Evolutionary conservation across 2,797 vertebrate species (phyloP).

Genomic region (Malacoraja senta): DNA sequence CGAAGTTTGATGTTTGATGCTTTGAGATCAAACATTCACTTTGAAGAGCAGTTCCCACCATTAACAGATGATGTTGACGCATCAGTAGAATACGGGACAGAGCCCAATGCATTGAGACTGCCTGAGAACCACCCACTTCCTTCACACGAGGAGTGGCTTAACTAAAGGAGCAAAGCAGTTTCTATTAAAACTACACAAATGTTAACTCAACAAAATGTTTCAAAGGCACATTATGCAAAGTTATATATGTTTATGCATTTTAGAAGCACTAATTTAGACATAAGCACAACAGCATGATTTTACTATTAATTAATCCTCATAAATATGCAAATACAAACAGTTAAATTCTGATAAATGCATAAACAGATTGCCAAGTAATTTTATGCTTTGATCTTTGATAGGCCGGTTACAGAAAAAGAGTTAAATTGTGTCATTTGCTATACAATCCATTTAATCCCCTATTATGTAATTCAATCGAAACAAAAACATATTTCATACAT

Average conservation of each 20-base stretch:
- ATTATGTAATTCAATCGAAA: conserved; percentile 19
- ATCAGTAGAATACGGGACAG: not conserved
- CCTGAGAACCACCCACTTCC: not conserved
- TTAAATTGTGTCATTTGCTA: not conserved
- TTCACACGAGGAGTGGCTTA: not conserved
- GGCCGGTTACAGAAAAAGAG: not conserved
- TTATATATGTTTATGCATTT: not conserved
- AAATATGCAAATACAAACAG: conserved; percentile 15
- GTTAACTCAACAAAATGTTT: not conserved
- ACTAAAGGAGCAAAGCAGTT: not conserved
- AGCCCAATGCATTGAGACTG: not conserved
- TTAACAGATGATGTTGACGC: too few species aligned
- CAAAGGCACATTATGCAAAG: not conserved
- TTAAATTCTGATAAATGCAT: conserved; percentile 24
- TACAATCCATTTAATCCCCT: conserved; percentile 4
- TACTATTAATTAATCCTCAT: not conserved
- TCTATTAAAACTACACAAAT: not conserved
- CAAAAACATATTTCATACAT: conserved; percentile 1
- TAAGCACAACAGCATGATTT: not conserved
- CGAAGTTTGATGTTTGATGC: not conserved
- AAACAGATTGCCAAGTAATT: not conserved
- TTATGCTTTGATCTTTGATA: conserved; percentile 11
- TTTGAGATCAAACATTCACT: not conserved
- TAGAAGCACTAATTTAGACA: not conserved
- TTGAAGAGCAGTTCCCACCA: not conserved